Evolutionary conservation across 1,140 invertebrate genomes (phyloP).

Genomic region (Palaemon carinicauda): DNA sequence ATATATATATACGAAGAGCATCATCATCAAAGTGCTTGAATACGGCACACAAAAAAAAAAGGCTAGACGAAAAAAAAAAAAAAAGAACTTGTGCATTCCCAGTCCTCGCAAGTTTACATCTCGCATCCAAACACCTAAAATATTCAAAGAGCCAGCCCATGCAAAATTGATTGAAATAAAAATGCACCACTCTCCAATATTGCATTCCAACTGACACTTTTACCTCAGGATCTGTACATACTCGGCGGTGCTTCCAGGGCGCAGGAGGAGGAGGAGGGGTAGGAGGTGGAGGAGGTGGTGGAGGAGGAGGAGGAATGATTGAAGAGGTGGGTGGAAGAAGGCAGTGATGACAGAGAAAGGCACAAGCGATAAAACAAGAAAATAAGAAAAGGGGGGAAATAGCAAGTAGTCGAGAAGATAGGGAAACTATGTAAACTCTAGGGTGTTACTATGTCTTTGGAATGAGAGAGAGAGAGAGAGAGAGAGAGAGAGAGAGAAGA

Average conservation of each 20-base stretch:
- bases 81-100: constrained; percentile 29
- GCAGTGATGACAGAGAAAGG: neutral
- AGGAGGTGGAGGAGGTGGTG: neutral
- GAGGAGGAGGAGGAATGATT: neutral
- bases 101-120: constrained; percentile 40
- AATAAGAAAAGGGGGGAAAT: too few species aligned
- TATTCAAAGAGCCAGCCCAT: constrained; percentile 49
- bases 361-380: neutral
- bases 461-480: too few species aligned
- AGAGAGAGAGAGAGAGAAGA: too few species aligned
- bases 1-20: too few species aligned
- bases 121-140: constrained; percentile 45
- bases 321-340: neutral
- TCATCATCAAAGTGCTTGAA: too few species aligned
- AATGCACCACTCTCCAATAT: constrained; percentile 46
- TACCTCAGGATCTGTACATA: constrained; percentile 22
- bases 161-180: constrained; percentile 52
- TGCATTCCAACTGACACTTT: constrained; percentile 48
- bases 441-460: too few species aligned
- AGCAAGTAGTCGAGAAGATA: too few species aligned
- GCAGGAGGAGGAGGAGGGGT: neutral
- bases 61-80: neutral
- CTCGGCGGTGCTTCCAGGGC: neutral
- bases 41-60: neutral
- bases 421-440: too few species aligned